These are phyloP conservation scores for Dicyrtomina minuta DNA, from an alignment of 2,888 invertebrate genomes.

Conservation along the genomic window DNA sequence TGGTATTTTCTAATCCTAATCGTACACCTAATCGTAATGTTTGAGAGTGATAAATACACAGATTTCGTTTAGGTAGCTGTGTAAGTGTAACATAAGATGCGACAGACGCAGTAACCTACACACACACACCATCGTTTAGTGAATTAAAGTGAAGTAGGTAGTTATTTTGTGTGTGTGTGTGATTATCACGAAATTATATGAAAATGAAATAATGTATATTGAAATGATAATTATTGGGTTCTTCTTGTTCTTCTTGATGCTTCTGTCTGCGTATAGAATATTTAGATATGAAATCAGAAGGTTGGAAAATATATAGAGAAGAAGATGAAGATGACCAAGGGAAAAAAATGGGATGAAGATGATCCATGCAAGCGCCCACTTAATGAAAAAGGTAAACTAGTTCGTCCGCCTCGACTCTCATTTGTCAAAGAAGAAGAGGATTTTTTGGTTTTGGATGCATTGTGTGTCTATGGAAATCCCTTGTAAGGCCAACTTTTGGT, in stretches of 20 bases:
- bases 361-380: slow-evolving; percentile 19
- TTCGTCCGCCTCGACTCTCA: slow-evolving; percentile 22
- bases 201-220: too few species aligned
- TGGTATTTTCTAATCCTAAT: too few species aligned
- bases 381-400: slow-evolving; percentile 31
- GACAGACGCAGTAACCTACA: too few species aligned
- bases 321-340: background rate
- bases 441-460: background rate
- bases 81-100: too few species aligned
- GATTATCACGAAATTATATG: background rate
- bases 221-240: too few species aligned
- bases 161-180: background rate
- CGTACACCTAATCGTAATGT: too few species aligned
- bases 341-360: background rate
- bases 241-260: too few species aligned
- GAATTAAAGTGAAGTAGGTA: background rate
- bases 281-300: too few species aligned
- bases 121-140: background rate
- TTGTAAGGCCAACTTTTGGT: slow-evolving; percentile 22
- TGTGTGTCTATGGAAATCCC: slow-evolving; percentile 6
- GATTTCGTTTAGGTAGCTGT: too few species aligned
- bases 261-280: too few species aligned
- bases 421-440: slow-evolving; percentile 21
- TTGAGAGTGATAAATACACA: too few species aligned
- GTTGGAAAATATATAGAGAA: too few species aligned